Base-by-base conservation (phyloP, 2,888 invertebrate species). In the Drosophila histrio region DNA sequence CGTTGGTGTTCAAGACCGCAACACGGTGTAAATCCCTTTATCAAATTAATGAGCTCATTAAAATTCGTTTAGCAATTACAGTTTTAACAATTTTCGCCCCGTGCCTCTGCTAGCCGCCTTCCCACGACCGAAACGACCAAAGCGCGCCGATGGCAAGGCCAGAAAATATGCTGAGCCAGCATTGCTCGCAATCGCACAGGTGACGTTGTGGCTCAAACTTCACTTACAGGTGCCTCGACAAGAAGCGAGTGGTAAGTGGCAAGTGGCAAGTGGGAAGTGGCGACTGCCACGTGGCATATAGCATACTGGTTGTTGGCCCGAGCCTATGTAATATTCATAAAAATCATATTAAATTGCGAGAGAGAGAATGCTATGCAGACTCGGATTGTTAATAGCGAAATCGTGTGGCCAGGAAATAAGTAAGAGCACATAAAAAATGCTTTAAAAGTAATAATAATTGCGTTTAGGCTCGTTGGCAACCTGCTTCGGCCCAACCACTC, bases 31-130 rank as follows among this genome's bases (percentile, higher is more conserved):
- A 88, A 88, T 87, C 87, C 84, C 79, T 89, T 89, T 89, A 86
- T 89, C 85, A 89, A 89, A 89, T 89, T 89, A 89, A 89, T 89
- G 89, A 89, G 89, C 88, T 89, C 89, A 88, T 89, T 89, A 89
- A 89, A 89, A 88, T 89, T 87, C 89, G 89, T 88, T 89, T 88
- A 89, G 89, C 88, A 89, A 89, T 89, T 89, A 89, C 78, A 87
- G 89, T 89, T 89, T 87, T 84, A 88, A 89, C 82, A 88, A 81
- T 89, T 86, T 87, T 77, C 88, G 83, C 64, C 70, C 54, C 34
- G 22, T 36, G 22, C 21, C 54, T 36, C 26, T 36, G 22, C 21
- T 6, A n/a, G 11, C 9, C 15, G 5, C n/a, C 13, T 38, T 0
- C 6, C 50, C 1, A 17, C 46, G 36, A 50, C 58, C 61, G 43